These are phyloP conservation scores for Lineus longissimus DNA, from an alignment of 1,140 invertebrate species.

Conservation along the genomic window DNA sequence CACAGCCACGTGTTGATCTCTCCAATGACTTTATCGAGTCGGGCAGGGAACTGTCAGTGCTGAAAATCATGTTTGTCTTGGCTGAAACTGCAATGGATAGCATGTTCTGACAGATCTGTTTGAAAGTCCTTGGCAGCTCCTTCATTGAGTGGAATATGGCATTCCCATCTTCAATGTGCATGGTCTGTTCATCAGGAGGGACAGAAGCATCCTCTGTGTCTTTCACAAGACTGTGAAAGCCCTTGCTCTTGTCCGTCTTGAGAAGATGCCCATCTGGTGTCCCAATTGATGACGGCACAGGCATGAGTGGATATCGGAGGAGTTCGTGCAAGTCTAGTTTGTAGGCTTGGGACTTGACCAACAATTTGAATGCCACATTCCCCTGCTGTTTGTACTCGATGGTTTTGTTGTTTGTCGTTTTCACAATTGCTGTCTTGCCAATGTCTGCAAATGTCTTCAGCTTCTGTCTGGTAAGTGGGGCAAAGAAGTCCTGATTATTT, in stretches of 20 bases:
- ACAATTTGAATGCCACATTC: constrained; percentile 19
- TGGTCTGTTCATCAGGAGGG: constrained; percentile 7
- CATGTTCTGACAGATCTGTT: constrained; percentile 9
- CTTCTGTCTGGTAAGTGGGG: constrained; percentile 22
- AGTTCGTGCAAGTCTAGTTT: constrained; percentile 9
- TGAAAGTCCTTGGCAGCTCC: constrained; percentile 11
- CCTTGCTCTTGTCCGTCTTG: constrained; percentile 20
- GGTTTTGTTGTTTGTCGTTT: constrained; percentile 12
- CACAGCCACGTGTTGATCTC: neutral
- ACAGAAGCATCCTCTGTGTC: constrained; percentile 4
- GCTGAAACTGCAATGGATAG: neutral
- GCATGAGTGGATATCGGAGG: constrained; percentile 7
- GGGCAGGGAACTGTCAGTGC: too few species aligned
- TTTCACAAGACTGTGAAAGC: constrained; percentile 14
- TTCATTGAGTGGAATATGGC: constrained; percentile 15
- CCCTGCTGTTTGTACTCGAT: constrained; percentile 22
- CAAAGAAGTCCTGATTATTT: constrained; percentile 20
- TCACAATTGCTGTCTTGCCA: constrained; percentile 19
- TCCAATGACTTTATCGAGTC: too few species aligned
- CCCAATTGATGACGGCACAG: constrained; percentile 6
- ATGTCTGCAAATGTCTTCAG: constrained; percentile 20
- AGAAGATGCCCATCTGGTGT: constrained; percentile 16
- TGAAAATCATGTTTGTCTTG: too few species aligned
- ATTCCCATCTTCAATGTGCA: constrained; percentile 19
- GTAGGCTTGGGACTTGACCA: constrained; percentile 11